Conservation (phyloP, 2,113 vertebrate species). For the Sterrhoptilus dennistouni region DNA sequence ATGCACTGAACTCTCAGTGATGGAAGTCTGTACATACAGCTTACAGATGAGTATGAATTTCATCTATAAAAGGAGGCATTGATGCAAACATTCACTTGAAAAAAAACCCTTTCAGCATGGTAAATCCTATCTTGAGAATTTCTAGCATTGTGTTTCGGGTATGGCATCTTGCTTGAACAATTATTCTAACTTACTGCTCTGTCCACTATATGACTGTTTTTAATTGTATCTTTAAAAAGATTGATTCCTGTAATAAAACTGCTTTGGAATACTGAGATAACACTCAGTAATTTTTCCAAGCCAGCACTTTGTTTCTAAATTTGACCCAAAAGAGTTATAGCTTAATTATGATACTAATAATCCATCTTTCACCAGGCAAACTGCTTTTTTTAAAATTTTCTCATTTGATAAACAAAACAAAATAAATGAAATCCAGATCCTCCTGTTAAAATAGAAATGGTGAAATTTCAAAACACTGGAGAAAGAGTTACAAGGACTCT, state of each 20-base stretch:
- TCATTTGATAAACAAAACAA: not conserved
- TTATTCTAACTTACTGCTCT: not conserved
- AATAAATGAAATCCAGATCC: not conserved
- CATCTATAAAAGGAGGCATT: not conserved
- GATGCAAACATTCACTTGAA: not conserved
- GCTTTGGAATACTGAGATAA: not conserved
- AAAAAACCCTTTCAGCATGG: not conserved
- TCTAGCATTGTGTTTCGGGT: not conserved
- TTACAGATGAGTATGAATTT: not conserved
- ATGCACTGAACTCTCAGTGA: not conserved
- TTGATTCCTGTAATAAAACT: constrained; percentile 24
- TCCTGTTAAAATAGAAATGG: not conserved
- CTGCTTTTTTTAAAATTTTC: not conserved
- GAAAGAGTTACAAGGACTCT: not conserved
- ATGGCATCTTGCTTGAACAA: not conserved
- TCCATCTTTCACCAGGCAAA: not conserved
- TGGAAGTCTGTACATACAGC: not conserved
- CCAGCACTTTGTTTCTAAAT: not conserved
- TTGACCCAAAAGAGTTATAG: not conserved
- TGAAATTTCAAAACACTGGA: not conserved
- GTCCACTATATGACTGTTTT: not conserved
- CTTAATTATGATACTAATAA: not conserved
- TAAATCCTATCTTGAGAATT: not conserved
- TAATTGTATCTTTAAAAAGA: constrained; percentile 30
- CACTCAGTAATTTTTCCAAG: not conserved